Conservation (phyloP, 2,888 invertebrate genomes). For the Nycteola revayana region DNA sequence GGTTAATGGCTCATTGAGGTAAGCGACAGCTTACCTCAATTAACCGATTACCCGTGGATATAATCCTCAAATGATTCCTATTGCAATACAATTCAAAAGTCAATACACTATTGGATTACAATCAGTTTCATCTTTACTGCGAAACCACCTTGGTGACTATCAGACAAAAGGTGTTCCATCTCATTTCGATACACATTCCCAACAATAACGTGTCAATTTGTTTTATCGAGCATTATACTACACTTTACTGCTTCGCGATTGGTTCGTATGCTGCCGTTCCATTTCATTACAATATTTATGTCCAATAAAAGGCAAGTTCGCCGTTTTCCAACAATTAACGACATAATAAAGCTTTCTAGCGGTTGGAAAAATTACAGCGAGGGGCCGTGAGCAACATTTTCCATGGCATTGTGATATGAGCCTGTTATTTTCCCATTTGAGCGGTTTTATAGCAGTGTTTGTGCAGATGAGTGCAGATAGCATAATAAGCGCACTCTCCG, state of each 20-base stretch:
- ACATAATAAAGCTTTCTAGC: conserved; percentile 64
- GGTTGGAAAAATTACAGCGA: conserved; percentile 60
- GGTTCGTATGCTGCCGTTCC: conserved; percentile 36
- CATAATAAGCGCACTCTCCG: conserved; percentile 61
- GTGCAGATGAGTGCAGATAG: conserved; percentile 70
- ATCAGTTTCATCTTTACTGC: conserved; percentile 17
- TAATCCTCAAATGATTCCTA: too few species aligned
- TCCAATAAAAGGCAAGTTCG: conserved; percentile 43
- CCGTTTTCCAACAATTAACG: conserved; percentile 53
- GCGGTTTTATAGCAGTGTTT: conserved; percentile 70
- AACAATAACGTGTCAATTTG: conserved; percentile 31
- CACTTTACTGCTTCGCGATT: conserved; percentile 30
- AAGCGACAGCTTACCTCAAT: too few species aligned
- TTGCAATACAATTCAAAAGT: too few species aligned
- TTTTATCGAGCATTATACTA: conserved; percentile 26
- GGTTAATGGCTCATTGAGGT: too few species aligned
- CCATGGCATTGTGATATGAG: conserved; percentile 73
- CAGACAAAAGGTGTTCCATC: conserved; percentile 23
- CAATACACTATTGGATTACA: conserved; percentile 6
- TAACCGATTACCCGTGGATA: too few species aligned
- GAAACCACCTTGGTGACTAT: conserved; percentile 24
- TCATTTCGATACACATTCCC: conserved; percentile 24
- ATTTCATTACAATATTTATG: conserved; percentile 37
- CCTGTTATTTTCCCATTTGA: conserved; percentile 81
- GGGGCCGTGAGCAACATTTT: conserved; percentile 56